Conservation (phyloP, 2,888 invertebrate species). For the Phymatocera aterrima region DNA sequence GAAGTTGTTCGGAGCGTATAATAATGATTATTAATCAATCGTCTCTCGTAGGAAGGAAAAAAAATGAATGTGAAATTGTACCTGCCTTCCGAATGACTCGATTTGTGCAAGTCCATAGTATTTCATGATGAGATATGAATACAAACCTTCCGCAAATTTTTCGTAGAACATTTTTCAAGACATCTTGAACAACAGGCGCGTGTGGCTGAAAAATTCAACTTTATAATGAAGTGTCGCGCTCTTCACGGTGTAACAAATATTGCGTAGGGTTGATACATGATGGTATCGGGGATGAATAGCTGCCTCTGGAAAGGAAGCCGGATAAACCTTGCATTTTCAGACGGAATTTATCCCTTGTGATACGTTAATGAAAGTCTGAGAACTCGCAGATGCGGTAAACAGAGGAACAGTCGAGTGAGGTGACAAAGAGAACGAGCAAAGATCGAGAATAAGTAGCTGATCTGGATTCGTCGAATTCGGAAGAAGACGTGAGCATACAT, state of each 20-base stretch:
- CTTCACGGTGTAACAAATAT: not conserved
- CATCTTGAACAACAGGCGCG: not conserved
- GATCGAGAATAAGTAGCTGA: not conserved
- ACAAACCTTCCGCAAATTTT: too few species aligned
- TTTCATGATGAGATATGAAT: too few species aligned
- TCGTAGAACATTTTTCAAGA: not conserved
- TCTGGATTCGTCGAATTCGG: not conserved
- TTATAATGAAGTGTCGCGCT: not conserved
- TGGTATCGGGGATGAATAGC: not conserved
- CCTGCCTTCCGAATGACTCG: too few species aligned
- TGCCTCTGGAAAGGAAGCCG: not conserved
- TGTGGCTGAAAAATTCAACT: not conserved
- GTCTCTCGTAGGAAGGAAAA: not conserved
- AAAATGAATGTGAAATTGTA: conserved; percentile 14
- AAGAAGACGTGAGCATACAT: not conserved
- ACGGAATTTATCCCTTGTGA: not conserved
- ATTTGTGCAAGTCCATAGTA: too few species aligned
- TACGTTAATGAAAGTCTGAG: conserved; percentile 3
- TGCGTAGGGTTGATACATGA: not conserved
- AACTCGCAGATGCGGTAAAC: not conserved
- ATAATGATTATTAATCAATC: conserved; percentile 28
- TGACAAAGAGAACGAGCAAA: not conserved
- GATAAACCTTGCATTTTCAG: not conserved
- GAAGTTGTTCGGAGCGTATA: conserved; percentile 26
- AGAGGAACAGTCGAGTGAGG: not conserved